phyloP scores from a whole-genome alignment of 2,797 vertebrate genomes.

The Danio kyathit region DNA sequence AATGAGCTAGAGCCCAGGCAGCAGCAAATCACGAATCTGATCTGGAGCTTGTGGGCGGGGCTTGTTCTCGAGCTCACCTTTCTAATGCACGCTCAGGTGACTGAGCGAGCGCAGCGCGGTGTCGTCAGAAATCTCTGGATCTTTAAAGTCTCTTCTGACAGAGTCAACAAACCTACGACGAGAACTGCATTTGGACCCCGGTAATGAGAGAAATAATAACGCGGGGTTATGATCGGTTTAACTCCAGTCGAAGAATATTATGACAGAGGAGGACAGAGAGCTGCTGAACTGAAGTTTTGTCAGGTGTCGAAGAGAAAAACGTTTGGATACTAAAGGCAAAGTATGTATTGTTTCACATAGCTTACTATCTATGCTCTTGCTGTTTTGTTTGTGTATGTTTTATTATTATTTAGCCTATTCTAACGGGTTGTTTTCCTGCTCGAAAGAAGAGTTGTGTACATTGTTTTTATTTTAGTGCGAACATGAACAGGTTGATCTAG shows the following conservation, averaged over 20 bases:
- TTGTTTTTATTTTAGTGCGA: not conserved
- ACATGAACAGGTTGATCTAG: slow-evolving; percentile 14
- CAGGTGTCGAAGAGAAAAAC: slow-evolving; percentile 30
- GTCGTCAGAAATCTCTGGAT: not conserved
- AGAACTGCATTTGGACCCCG: not conserved
- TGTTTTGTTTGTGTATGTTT: not conserved
- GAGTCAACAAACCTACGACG: not conserved
- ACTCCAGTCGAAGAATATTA: not conserved
- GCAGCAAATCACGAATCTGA: not conserved
- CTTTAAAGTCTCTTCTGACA: not conserved
- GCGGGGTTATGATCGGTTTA: not conserved
- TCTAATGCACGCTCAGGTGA: slow-evolving; percentile 34
- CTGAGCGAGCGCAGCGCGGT: not conserved
- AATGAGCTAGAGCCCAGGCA: not conserved
- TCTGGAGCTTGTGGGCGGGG: not conserved
- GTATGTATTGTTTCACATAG: slow-evolving; percentile 19
- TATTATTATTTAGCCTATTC: not conserved
- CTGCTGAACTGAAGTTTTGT: not conserved
- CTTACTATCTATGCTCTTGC: not conserved
- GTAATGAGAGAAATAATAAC: not conserved
- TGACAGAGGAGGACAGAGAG: slow-evolving; percentile 13
- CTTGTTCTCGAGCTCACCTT: slow-evolving; percentile 16
- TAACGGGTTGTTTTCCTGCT: not conserved
- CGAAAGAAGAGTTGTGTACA: not conserved
- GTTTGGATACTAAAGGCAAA: slow-evolving; percentile 16